Conservation (phyloP, 2,888 invertebrate species). For the Drosophila colorata region DNA sequence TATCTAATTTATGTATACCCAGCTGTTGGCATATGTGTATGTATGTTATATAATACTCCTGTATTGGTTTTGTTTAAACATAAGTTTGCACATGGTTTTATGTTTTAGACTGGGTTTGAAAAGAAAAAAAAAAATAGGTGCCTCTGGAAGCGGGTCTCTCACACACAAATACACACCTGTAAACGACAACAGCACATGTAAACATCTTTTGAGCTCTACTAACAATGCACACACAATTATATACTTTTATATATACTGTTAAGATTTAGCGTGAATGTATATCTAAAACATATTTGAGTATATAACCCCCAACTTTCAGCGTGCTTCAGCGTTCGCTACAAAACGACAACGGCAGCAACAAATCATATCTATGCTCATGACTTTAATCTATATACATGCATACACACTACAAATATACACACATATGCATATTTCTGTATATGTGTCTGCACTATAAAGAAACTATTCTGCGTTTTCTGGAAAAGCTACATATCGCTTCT, state of each 20-base stretch:
- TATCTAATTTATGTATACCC: slow-evolving; percentile 3
- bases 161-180: not conserved
- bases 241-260: slow-evolving; percentile 2
- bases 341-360: slow-evolving; percentile 1
- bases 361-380: slow-evolving; percentile 15
- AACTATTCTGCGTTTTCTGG: slow-evolving; percentile 10
- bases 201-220: slow-evolving; percentile 14
- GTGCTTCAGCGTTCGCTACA: slow-evolving; percentile 57
- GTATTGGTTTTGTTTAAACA: slow-evolving; percentile 15
- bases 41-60: slow-evolving; percentile 8
- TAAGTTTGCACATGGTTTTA: slow-evolving; percentile 38
- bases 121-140: not conserved
- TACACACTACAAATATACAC: not conserved
- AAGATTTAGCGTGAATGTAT: slow-evolving; percentile 45
- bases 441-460: not conserved
- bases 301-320: slow-evolving; percentile 21
- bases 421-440: not conserved
- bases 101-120: slow-evolving; percentile 5
- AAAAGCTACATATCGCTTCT: slow-evolving; percentile 13
- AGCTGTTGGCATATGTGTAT: slow-evolving; percentile 21
- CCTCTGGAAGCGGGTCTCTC: slow-evolving; percentile 19
- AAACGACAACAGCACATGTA: slow-evolving; percentile 21
- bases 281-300: slow-evolving; percentile 10
- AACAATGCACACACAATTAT: slow-evolving; percentile 12
- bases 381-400: slow-evolving; percentile 12